These are phyloP conservation scores for Noctuana brunneofusca DNA, from an alignment of 2,888 invertebrate genomes.

Conservation along the genomic window DNA sequence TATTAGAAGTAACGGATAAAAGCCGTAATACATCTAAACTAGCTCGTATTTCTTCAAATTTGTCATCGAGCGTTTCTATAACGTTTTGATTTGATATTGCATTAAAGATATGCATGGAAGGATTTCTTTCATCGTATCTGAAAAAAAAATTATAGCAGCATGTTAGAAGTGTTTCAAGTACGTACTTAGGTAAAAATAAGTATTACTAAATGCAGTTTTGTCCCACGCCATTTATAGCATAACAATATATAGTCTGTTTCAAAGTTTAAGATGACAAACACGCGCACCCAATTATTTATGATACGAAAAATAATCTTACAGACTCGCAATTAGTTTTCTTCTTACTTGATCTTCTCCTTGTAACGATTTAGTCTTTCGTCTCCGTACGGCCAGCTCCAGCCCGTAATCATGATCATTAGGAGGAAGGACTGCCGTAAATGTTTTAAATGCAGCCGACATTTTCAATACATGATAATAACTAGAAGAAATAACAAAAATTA, in stretches of 20 bases:
- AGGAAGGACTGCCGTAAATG: conserved; percentile 55
- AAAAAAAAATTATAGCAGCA: conserved; percentile 7
- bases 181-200: too few relatives aligned
- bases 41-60: conserved; percentile 45
- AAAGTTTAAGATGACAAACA: too few relatives aligned
- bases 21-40: conserved; percentile 45
- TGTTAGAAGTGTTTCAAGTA: too few relatives aligned
- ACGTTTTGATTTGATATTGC: conserved; percentile 30
- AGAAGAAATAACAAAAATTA: conserved; percentile 25
- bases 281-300: too few relatives aligned
- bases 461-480: conserved; percentile 70
- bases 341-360: conserved; percentile 69
- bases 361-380: conserved; percentile 75
- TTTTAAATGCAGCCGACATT: conserved; percentile 63
- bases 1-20: conserved; percentile 47
- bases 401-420: conserved; percentile 61
- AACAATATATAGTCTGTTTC: too few relatives aligned
- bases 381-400: conserved; percentile 71
- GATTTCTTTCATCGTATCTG: conserved; percentile 55
- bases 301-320: conserved; percentile 50
- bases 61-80: conserved; percentile 43
- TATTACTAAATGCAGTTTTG: too few relatives aligned
- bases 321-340: conserved; percentile 59
- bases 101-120: conserved; percentile 29
- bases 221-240: too few relatives aligned